Conservation (phyloP, 2,797 vertebrate genomes). For the Argya squamiceps region DNA sequence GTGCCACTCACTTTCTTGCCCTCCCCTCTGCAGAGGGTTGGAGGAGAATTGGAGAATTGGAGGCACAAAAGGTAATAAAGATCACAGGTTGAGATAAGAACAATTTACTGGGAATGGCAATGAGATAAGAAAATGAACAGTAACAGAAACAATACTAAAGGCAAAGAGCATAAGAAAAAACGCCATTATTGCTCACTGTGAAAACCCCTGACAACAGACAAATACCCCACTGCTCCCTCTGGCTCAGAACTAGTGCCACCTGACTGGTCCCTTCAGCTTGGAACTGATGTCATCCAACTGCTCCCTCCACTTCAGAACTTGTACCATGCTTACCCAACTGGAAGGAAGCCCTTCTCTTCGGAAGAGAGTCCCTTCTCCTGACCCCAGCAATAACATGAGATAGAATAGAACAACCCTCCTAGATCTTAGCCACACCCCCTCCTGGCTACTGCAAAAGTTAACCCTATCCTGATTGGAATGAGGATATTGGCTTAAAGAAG, state of each 20-base stretch:
- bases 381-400: neutral
- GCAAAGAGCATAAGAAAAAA: neutral
- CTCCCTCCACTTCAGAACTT: neutral
- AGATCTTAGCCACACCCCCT: too few species aligned
- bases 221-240: neutral
- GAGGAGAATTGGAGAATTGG: neutral
- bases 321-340: accelerated
- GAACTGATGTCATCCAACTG: accelerated
- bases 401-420: neutral
- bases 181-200: accelerated
- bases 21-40: neutral
- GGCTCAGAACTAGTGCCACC: neutral
- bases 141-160: neutral
- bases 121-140: neutral
- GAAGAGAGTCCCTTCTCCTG: neutral
- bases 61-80: neutral
- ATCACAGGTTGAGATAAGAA: neutral
- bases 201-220: neutral
- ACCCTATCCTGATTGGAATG: neutral
- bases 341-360: neutral
- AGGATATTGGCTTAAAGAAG: neutral
- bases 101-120: neutral
- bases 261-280: neutral
- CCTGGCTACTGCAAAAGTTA: neutral
- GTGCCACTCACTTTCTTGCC: neutral